A percentile compares a stretch with the other conserved stretches of the same genome.
Conservation (phyloP, 2,888 invertebrate species). For the Meiosimyza platycephala region DNA sequence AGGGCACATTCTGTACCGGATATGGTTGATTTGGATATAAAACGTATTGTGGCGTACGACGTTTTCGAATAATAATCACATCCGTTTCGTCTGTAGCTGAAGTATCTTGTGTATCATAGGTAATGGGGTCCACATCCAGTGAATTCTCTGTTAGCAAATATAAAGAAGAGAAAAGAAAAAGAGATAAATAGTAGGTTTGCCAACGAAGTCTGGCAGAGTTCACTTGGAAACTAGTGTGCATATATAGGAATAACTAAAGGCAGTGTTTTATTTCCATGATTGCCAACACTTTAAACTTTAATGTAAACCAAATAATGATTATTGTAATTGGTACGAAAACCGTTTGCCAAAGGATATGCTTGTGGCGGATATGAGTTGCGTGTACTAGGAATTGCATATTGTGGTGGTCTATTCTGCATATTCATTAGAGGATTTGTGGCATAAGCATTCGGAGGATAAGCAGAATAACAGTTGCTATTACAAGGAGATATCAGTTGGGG, state of each 20-base stretch:
- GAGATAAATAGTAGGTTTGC: neutral
- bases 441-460: constrained; percentile 4
- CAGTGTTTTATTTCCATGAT: too few relatives aligned
- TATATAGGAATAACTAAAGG: neutral
- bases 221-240: neutral
- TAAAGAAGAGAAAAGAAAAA: constrained; percentile 12
- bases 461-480: constrained; percentile 14
- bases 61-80: constrained; percentile 16
- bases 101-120: neutral
- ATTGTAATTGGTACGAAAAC: constrained; percentile 17
- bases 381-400: too few relatives aligned
- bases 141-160: neutral
- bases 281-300: constrained; percentile 15
- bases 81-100: constrained; percentile 15
- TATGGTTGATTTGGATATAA: constrained; percentile 5
- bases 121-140: neutral
- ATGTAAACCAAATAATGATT: constrained; percentile 42
- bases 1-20: neutral
- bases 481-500: constrained; percentile 23
- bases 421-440: neutral
- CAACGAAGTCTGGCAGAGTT: neutral
- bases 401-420: neutral
- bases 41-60: constrained; percentile 15
- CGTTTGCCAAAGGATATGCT: constrained; percentile 24
- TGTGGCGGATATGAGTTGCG: neutral